Conservation (phyloP, 2,888 invertebrate species). For the Lasioglossum malachurum region DNA sequence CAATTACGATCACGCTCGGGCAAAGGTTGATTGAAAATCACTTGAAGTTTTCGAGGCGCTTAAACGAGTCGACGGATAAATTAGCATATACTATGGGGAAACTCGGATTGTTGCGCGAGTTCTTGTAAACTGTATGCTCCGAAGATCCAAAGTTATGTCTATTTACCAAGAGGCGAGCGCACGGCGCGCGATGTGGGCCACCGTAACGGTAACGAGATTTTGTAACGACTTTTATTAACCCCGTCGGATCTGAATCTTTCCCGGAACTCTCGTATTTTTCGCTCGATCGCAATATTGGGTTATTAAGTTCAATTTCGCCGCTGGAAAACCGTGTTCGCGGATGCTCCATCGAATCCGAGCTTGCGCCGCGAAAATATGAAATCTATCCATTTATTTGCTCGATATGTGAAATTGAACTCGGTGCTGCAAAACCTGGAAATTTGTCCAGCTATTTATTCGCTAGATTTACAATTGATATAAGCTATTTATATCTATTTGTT, state of each 20-base stretch:
- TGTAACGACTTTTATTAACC: constrained; percentile 52
- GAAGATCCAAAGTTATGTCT: constrained; percentile 29
- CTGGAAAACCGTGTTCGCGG: not conserved
- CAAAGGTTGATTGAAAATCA: constrained; percentile 43
- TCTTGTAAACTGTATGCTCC: constrained; percentile 42
- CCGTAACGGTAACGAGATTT: constrained; percentile 42
- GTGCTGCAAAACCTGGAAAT: not conserved
- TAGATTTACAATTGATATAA: not conserved
- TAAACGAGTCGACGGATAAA: constrained; percentile 17
- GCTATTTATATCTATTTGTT: not conserved
- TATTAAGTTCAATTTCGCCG: constrained; percentile 10
- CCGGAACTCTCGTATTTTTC: not conserved
- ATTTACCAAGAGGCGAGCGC: constrained; percentile 15
- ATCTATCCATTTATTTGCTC: not conserved
- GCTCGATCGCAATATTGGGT: not conserved
- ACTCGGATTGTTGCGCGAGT: constrained; percentile 32
- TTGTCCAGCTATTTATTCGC: not conserved
- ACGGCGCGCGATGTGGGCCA: not conserved
- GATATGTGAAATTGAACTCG: not conserved
- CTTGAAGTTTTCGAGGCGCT: constrained; percentile 21
- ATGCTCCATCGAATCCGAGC: not conserved
- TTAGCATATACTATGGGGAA: constrained; percentile 37
- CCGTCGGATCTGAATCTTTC: constrained; percentile 18
- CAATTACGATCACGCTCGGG: constrained; percentile 35
- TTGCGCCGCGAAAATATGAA: not conserved